These are phyloP conservation scores for Megalops atlanticus DNA, from an alignment of 2,113 vertebrate species.

Conservation along the genomic window DNA sequence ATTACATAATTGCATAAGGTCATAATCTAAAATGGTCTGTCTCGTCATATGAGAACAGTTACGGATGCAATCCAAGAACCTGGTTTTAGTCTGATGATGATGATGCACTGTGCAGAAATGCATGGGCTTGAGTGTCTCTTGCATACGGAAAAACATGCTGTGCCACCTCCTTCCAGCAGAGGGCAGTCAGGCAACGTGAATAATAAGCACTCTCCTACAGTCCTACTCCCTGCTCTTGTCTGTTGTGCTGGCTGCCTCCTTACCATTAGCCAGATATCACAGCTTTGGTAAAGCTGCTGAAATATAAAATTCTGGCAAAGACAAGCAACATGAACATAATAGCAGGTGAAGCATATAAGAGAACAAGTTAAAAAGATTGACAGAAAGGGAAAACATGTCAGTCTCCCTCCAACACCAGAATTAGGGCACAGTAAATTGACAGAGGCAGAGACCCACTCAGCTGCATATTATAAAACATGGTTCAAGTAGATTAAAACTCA, in stretches of 20 bases:
- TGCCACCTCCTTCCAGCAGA: conserved; percentile 42
- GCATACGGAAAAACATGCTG: not conserved
- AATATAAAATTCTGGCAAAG: not conserved
- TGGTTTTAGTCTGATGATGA: not conserved
- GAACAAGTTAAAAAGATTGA: no score
- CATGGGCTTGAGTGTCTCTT: not conserved
- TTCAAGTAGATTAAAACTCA: not conserved
- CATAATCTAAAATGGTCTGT: not conserved
- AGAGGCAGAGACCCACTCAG: no score
- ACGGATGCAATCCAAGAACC: not conserved
- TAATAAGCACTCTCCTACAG: not conserved
- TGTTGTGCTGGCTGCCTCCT: not conserved
- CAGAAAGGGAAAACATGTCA: no score
- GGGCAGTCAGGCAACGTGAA: conserved; percentile 59
- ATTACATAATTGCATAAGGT: not conserved
- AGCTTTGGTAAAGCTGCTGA: not conserved
- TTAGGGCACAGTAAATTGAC: no score
- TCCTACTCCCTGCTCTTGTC: not conserved
- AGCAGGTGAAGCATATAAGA: no score
- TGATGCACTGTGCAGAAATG: not conserved
- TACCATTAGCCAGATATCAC: not conserved
- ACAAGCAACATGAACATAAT: not conserved
- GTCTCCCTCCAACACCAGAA: no score
- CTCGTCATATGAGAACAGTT: not conserved
- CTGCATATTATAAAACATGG: not conserved